Evolutionary conservation across 1,140 invertebrate genomes (phyloP).

Genomic region (Sycophila sp.): DNA sequence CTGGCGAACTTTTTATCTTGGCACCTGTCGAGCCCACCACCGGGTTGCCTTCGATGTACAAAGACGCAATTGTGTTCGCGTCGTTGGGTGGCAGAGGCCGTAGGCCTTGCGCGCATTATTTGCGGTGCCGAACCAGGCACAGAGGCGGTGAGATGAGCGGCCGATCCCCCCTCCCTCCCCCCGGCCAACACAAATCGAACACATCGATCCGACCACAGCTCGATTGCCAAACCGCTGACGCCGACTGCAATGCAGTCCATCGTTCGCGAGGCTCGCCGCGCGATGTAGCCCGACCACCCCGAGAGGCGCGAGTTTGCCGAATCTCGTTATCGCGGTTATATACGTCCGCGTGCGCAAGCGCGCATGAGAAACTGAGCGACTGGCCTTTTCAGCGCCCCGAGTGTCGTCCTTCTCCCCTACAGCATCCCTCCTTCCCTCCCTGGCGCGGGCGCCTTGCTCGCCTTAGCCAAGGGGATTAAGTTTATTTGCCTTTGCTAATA

Average conservation of each 20-base stretch:
- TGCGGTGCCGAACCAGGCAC: not conserved
- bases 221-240: slow-evolving; percentile 58
- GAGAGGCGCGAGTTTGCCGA: not conserved
- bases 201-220: slow-evolving; percentile 55
- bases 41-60: too few relatives aligned
- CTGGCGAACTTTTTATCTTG: too few relatives aligned
- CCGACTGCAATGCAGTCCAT: slow-evolving; percentile 55
- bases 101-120: not conserved
- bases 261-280: too few relatives aligned
- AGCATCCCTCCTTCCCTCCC: too few relatives aligned
- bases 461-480: too few relatives aligned
- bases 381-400: not conserved
- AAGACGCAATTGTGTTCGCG: too few relatives aligned
- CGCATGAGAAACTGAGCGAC: not conserved
- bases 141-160: not conserved
- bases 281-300: not conserved
- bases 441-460: too few relatives aligned
- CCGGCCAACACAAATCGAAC: slow-evolving; percentile 20
- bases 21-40: too few relatives aligned
- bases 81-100: too few relatives aligned
- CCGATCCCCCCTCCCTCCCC: too few relatives aligned
- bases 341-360: not conserved
- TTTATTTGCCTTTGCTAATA: too few relatives aligned
- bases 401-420: too few relatives aligned
- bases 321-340: not conserved